Evolutionary conservation across 30 jellyfish, hydroid and myxozoan species (phyloP), one percentile per base, ranked within the genome.

Genomic region (Haliclystus octoradiatus): DNA sequence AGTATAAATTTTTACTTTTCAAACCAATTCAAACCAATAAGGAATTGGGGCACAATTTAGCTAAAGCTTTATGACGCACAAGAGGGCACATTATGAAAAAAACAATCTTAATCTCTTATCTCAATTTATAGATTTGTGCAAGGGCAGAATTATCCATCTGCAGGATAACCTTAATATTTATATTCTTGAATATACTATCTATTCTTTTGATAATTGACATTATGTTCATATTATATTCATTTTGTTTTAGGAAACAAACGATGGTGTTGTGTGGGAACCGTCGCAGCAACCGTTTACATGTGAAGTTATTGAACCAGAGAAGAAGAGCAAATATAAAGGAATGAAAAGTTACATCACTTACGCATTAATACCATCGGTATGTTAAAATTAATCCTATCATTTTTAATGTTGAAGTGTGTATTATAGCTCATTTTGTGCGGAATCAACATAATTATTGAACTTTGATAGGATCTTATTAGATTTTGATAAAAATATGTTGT

Each of bases 271-370:
- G 4, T 88, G 98, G 98, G 78, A 81, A 62, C 81, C 62, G 24
- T 69, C 64, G 66, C 78, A 80, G 15, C 63, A 29, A 0, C 95
- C 98, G 27, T 88, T 88, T 73, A 65, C 82, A 28, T 34, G 75
- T 40, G 49, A 68, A 0, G 78, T 88, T 0, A 62, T 83, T 1
- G 95, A 76, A 76, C 95, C 98, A 7, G 98, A 88, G 63, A 88
- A 88, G 75, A 88, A 88, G 33, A 84, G 96, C 2, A 88, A 88
- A 66, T 88, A 75, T 63, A 88, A 88, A 72, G 98, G 98, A 72
- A 88, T 88, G 77, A 88, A 88, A 34, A 88, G 98, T 69, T 88
- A 88, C 65, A 90, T 88, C 52, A 70, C 98, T 0, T 88, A 88
- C 68, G 76, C 66, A 33, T 29, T 88, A 13, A 68, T 76, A 22